Base-by-base conservation (phyloP, 2,888 invertebrate species). In the Mimumesa dahlbomi region DNA sequence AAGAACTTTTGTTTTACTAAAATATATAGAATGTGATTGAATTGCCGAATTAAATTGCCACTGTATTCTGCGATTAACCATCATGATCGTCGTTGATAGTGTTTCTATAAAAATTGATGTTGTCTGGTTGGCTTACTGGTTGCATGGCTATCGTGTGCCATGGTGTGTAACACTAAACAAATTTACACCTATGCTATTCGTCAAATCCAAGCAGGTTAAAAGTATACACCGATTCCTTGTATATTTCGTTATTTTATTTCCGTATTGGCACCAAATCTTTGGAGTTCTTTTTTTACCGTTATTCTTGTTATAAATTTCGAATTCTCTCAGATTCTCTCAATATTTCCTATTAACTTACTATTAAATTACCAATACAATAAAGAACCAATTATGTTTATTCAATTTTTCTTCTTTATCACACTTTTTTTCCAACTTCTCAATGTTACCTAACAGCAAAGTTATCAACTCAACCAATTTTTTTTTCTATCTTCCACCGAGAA, bases 61-160 rank as follows among this genome's bases (percentile, higher is more conserved):
- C 50, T 19, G 13, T 25, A 34, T 9, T 4, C 6, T 19, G 14
- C 29, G 29, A 1, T 50, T 50, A 43, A 56, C 22, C 4, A 34
- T n/a, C 31, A 25, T 11, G 9, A 34, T 62, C 25, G 49, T 11
- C 48, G 9, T 61, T 3, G 22, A 29, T 57, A 67, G 11, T 46
- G 25, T 68, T 67, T 36, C 13, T 25, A 34, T 40, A 56, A 34
- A 52, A 43, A 31, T 57, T 48, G 46, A 38, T 68, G 62, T 71
- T 68, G 48, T 77, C 52, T 71, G 68, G 73, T 77, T 70, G 64
- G 72, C 74, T 76, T 73, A 73, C 67, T 73, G 62, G 74, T 75
- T 80, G 82, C 80, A 83, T 82, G 81, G 74, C 74, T 83, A 67
- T 73, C 71, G 74, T 79, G 69, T 82, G 64, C 71, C 66, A 62